These are phyloP conservation scores for Himalopsyche kuldschensis DNA, from an alignment of 2,888 invertebrate species.

Conservation along the genomic window DNA sequence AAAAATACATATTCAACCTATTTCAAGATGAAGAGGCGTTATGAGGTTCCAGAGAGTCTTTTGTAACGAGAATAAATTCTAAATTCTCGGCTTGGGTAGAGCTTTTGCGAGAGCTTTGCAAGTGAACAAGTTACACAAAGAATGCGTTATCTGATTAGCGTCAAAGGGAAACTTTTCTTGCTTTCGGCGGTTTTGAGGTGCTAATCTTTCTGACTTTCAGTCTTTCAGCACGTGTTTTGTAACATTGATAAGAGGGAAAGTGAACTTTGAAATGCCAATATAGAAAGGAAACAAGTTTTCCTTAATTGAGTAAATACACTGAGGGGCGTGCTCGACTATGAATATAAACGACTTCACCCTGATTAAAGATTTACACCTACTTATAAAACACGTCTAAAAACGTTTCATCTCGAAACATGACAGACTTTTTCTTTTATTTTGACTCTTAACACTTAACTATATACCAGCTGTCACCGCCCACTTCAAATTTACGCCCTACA, in stretches of 20 bases:
- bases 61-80: background rate
- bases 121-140: slow-evolving; percentile 10
- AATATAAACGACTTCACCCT: background rate
- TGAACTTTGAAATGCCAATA: slow-evolving; percentile 26
- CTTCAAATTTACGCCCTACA: too few relatives aligned
- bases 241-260: background rate
- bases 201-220: slow-evolving; percentile 14
- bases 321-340: background rate
- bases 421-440: too few relatives aligned
- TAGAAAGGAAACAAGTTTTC: slow-evolving; percentile 22
- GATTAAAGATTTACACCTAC: background rate
- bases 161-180: slow-evolving; percentile 17
- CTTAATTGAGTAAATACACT: slow-evolving; percentile 22
- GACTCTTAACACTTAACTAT: too few relatives aligned
- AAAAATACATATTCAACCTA: too few relatives aligned
- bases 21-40: background rate
- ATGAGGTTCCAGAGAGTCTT: background rate
- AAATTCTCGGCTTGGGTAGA: background rate
- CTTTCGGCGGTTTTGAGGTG: slow-evolving; percentile 4
- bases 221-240: slow-evolving; percentile 8
- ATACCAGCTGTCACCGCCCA: too few relatives aligned
- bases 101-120: background rate
- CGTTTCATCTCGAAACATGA: background rate
- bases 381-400: background rate
- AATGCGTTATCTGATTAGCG: slow-evolving; percentile 22